These are phyloP conservation scores for Pachyramphus minor DNA, from an alignment of 2,113 vertebrate species.

Conservation along the genomic window DNA sequence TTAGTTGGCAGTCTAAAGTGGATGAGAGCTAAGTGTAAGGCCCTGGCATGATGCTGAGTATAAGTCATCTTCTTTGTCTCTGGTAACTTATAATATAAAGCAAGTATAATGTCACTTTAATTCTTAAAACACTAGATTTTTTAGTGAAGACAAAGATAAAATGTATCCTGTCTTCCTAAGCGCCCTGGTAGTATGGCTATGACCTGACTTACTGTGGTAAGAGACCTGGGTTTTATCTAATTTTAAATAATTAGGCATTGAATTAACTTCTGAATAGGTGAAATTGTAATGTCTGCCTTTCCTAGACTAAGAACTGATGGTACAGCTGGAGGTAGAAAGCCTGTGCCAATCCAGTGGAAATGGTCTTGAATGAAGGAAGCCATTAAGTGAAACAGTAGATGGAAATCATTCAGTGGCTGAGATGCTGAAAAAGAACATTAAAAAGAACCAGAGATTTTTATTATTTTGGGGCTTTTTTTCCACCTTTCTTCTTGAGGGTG, in stretches of 20 bases:
- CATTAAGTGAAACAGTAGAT: neutral
- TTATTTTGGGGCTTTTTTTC: fast-evolving
- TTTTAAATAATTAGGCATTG: neutral
- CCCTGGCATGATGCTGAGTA: neutral
- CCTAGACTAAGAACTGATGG: neutral
- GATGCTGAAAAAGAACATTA: neutral
- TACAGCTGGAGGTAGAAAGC: neutral
- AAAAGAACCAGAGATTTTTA: neutral
- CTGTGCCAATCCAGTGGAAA: neutral
- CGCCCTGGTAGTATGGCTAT: neutral
- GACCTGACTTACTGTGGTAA: neutral
- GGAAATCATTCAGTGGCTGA: neutral
- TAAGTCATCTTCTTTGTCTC: neutral
- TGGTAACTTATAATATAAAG: neutral
- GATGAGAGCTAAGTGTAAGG: neutral
- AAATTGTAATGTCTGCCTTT: neutral
- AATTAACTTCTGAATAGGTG: neutral
- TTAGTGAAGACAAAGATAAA: neutral
- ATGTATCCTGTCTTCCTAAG: neutral
- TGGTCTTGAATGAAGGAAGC: neutral
- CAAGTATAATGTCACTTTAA: neutral
- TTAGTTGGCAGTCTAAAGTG: neutral
- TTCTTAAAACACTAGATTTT: neutral
- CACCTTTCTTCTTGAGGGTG: neutral
- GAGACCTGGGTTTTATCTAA: neutral